Evolutionary conservation across 2,797 vertebrate genomes (phyloP), one percentile per base, ranked within the genome.

Genomic region (Oryzias sinensis): DNA sequence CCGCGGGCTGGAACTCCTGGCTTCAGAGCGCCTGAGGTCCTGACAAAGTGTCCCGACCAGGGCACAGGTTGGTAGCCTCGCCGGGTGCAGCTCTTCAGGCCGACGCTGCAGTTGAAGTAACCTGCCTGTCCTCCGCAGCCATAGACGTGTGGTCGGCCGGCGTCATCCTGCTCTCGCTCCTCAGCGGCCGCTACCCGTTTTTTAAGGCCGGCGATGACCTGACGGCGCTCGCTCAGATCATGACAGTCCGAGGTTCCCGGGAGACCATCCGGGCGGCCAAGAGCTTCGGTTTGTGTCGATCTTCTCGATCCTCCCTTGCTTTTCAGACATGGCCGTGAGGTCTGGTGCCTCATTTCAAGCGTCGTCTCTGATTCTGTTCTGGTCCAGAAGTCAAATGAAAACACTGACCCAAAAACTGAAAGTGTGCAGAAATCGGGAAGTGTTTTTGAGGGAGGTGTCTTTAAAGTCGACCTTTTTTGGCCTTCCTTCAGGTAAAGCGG

Each of bases 111-210:
- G 9, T 11, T 37, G 9, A 11, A 37, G 9, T 37, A 11, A 24
- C 72, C 18, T 5, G 59, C 15, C 13, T 14, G 20, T 42, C 14
- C 6, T 49, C 17, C 25, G 29, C 90, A 99, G 97, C 96, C 72
- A 99, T 99, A 78, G 97, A 99, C 66, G 84, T 99, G 87, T 99
- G 97, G 96, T 96, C 97, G 55, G 95, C 96, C 60, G 97, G 97
- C 47, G 94, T 98, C 43, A 91, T 99, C 81, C 92, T 99, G 85
- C 95, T 99, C 46, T 98, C 95, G 7, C 89, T 99, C 65, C 93
- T 99, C 57, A 99, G 96, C 77, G 95, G 95, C 53, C 92, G 97
- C 62, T 99, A 97, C 78, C 97, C 97, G 1, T 98, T 99, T 90
- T 99, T 98, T 84, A 99, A 98, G 93, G 97, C 96, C 74, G 94